Base-by-base conservation (phyloP, 2,888 invertebrate species). In the Nomada fucata region DNA sequence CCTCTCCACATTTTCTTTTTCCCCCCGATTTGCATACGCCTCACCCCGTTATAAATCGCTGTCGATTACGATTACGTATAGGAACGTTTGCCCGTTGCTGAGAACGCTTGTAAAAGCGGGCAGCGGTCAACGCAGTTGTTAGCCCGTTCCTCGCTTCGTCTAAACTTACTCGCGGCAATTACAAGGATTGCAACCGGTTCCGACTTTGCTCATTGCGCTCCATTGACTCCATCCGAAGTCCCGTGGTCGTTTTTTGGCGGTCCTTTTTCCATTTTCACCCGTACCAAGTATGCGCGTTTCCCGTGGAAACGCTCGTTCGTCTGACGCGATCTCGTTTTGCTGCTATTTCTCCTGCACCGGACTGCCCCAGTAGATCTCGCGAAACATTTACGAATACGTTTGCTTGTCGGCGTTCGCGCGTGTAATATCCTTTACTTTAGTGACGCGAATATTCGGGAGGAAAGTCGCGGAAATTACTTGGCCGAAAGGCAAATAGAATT, bases 151-250 rank as follows among this genome's bases (percentile, higher is more conserved):
- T 70, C 81, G 82, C 69, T 69, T 76, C 84, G 85, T 85, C 83
- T 88, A 87, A 89, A 88, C 85, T 84, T 86, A 89, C 87, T 83
- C 86, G 82, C 64, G 68, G 87, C 87, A 88, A 90, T 90, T 90
- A 90, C 75, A 84, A 67, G 68, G 74, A 76, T 82, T 70, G 84
- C 70, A 85, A 90, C 88, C 90, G 90, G 90, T 90, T 90, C 72
- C 71, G 81, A 83, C 79, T 87, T 86, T 83, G 83, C 71, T 82
- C 67, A 89, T 81, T 79, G 82, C 85, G 83, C 88, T 87, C 84
- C 86, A 84, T 87, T 86, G 88, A 85, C 77, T 86, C 64, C 84
- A 75, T 23, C 36, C 63, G 63, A 55, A 53, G 68, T 50, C 78
- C 23, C 81, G 75, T 69, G 61, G 42, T 53, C 47, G 47, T 69